Conservation (phyloP, 2,888 invertebrate species). For the Dascillus cervinus region DNA sequence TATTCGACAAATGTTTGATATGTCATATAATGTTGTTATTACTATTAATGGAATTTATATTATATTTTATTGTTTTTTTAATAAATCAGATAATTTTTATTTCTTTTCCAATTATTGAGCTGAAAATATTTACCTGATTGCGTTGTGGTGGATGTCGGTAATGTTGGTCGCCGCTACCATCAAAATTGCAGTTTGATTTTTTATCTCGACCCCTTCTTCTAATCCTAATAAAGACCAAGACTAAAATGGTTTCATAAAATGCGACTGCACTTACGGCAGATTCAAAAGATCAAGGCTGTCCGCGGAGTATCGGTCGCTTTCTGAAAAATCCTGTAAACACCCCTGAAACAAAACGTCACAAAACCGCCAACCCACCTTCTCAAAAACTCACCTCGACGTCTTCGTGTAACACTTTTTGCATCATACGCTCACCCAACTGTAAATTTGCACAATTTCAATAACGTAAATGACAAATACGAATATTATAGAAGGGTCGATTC, state of each 20-base stretch:
- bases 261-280: conserved; percentile 30
- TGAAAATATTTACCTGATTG: conserved; percentile 8
- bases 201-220: conserved; percentile 2
- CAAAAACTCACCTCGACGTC: conserved; percentile 28
- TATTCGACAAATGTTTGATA: no score
- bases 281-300: conserved; percentile 37
- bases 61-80: no score
- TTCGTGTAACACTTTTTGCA: conserved; percentile 31
- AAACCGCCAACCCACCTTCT: no score
- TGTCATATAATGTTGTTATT: no score
- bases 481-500: conserved; percentile 15
- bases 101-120: no score
- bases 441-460: conserved; percentile 20
- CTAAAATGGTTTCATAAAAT: not conserved
- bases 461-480: conserved; percentile 14
- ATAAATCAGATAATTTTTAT: no score
- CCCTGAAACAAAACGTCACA: conserved; percentile 32
- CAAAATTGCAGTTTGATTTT: conserved; percentile 4
- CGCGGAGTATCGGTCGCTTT: conserved; percentile 31
- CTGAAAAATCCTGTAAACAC: conserved; percentile 25
- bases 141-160: conserved; percentile 6
- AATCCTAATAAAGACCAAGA: no score
- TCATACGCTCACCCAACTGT: conserved; percentile 28
- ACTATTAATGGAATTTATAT: no score
- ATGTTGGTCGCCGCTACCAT: conserved; percentile 5